Evolutionary conservation across 2,888 invertebrate genomes (phyloP).

Genomic region (Epinotia brunnichana): DNA sequence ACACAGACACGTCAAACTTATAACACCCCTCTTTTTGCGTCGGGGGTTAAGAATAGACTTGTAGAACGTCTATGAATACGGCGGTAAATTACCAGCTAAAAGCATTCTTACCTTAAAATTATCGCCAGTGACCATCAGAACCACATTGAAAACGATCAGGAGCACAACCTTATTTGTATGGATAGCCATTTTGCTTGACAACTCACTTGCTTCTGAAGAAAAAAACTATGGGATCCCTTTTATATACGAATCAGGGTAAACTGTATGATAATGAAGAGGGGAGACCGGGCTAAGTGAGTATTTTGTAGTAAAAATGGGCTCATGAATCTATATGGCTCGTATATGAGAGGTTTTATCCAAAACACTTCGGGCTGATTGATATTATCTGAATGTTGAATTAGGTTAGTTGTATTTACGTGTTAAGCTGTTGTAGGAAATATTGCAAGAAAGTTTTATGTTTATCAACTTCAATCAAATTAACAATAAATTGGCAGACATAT

Average conservation of each 20-base stretch:
- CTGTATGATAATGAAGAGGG: constrained; percentile 58
- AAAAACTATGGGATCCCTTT: constrained; percentile 47
- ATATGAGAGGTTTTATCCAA: neutral
- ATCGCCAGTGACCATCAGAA: constrained; percentile 46
- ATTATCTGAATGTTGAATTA: constrained; percentile 2
- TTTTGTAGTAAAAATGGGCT: neutral
- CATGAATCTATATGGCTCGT: too few species aligned
- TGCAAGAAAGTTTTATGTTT: neutral
- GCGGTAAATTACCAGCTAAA: neutral
- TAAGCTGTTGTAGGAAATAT: neutral
- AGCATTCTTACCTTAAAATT: constrained; percentile 51
- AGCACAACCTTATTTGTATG: constrained; percentile 38
- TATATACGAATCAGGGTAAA: constrained; percentile 56
- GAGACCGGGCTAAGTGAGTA: constrained; percentile 47
- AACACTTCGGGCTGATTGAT: neutral
- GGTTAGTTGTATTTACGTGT: neutral
- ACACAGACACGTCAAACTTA: too few species aligned
- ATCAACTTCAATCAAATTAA: neutral
- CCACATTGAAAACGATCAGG: constrained; percentile 46
- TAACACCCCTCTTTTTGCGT: too few species aligned
- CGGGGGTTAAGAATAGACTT: too few species aligned
- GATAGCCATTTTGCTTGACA: constrained; percentile 46
- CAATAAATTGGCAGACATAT: neutral
- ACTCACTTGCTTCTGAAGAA: constrained; percentile 1
- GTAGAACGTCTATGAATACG: too few species aligned